Conservation (phyloP, 2,797 vertebrate genomes). For the Hoplostethus mediterraneus region DNA sequence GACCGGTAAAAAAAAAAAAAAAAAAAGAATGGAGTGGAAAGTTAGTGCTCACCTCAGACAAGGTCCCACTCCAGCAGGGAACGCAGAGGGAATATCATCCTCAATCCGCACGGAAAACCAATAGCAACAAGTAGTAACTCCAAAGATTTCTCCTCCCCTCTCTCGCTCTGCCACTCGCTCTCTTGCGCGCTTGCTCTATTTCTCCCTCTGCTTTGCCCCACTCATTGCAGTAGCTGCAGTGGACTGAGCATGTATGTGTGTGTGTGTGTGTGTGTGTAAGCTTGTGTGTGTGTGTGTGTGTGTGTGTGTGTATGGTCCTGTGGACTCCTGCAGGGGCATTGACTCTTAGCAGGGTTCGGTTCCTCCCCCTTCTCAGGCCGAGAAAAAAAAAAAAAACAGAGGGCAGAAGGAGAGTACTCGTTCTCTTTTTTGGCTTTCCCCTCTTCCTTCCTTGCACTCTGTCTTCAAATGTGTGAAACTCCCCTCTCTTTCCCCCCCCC, state of each 20-base stretch:
- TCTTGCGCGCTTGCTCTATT: slow-evolving; percentile 65
- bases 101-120: slow-evolving; percentile 64
- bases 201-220: slow-evolving; percentile 62
- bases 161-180: slow-evolving; percentile 60
- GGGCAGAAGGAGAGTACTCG: slow-evolving; percentile 49
- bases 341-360: slow-evolving; percentile 73
- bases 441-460: slow-evolving; percentile 61
- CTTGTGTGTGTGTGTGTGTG: slow-evolving; percentile 26
- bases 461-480: slow-evolving; percentile 56
- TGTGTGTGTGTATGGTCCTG: slow-evolving; percentile 38
- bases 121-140: slow-evolving; percentile 85
- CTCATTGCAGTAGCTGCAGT: slow-evolving; percentile 74
- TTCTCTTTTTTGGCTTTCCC: slow-evolving; percentile 47
- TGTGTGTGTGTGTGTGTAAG: slow-evolving; percentile 37
- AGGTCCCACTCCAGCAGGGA: slow-evolving; percentile 72
- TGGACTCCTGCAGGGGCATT: slow-evolving; percentile 79
- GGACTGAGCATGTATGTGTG: slow-evolving; percentile 60
- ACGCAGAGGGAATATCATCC: slow-evolving; percentile 75
- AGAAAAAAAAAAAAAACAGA: slow-evolving; percentile 41
- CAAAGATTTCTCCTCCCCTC: slow-evolving; percentile 69
- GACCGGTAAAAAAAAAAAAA: neutral
- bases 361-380: slow-evolving; percentile 72
- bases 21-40: slow-evolving; percentile 3
- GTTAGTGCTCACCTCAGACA: slow-evolving; percentile 81
- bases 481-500: slow-evolving; percentile 35